These are phyloP conservation scores for Ptilonorhynchus violaceus DNA, from an alignment of 2,113 vertebrate genomes.

Conservation along the genomic window DNA sequence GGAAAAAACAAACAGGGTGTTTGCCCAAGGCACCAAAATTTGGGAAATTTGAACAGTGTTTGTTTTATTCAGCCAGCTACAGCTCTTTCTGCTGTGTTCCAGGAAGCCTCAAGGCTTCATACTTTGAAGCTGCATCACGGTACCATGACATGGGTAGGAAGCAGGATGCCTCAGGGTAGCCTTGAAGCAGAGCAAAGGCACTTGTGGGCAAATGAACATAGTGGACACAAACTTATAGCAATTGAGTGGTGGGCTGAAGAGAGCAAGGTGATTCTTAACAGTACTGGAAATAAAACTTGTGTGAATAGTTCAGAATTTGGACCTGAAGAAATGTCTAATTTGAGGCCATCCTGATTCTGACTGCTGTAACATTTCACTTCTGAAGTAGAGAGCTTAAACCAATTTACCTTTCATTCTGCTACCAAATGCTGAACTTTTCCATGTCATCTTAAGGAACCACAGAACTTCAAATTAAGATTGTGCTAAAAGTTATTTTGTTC, in stretches of 20 bases:
- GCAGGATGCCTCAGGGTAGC: conserved; percentile 49
- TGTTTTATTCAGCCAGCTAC: conserved; percentile 38
- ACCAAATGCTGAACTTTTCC: neutral
- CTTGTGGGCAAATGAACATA: conserved; percentile 31
- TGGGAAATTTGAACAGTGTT: neutral
- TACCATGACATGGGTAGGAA: neutral
- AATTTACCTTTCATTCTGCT: neutral
- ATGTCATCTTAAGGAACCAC: neutral
- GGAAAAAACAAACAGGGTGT: conserved; percentile 5
- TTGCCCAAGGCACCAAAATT: conserved; percentile 17
- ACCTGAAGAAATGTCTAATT: neutral
- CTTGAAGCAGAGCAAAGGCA: conserved; percentile 44
- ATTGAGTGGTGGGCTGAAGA: neutral
- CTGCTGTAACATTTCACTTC: neutral
- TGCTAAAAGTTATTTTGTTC: neutral
- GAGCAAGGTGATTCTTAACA: neutral
- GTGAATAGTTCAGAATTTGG: neutral
- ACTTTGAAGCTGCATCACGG: conserved; percentile 19
- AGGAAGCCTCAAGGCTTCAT: conserved; percentile 28
- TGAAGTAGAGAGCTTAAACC: neutral
- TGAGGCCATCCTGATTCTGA: neutral
- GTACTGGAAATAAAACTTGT: neutral
- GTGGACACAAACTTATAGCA: neutral
- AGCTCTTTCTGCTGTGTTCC: neutral
- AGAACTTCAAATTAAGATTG: neutral